A percentile compares a stretch with the other conserved stretches of the same genome.
These are phyloP conservation scores for Taxidea taxus DNA, from an alignment of 2,113 vertebrate genomes.

Conservation along the genomic window DNA sequence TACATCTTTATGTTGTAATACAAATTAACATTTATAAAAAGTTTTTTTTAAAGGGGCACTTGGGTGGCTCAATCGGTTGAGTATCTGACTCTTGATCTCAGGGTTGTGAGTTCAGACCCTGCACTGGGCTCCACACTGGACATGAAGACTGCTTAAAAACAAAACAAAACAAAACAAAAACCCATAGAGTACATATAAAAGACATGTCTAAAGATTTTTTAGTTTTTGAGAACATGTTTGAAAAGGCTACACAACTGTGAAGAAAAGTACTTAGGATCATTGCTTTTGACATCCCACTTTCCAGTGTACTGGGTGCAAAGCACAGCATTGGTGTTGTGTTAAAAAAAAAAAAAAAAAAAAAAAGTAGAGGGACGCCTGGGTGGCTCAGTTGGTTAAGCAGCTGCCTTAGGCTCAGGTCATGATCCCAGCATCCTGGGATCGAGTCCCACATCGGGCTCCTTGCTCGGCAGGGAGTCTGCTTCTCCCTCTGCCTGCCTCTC, in stretches of 20 bases:
- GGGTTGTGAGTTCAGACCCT: background rate
- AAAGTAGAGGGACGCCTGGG: background rate
- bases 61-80: background rate
- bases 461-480: too few relatives aligned
- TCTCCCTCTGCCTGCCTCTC: too few relatives aligned
- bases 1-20: background rate
- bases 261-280: background rate
- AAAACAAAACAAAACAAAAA: background rate
- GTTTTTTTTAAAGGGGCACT: background rate
- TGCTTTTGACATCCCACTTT: background rate
- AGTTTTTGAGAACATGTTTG: background rate
- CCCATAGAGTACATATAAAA: background rate
- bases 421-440: too few relatives aligned
- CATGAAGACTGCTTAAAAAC: background rate
- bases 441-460: too few relatives aligned
- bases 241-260: background rate
- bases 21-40: background rate
- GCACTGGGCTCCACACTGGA: background rate
- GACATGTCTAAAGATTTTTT: background rate
- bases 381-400: too few relatives aligned
- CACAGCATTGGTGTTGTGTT: background rate
- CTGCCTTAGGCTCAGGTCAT: too few relatives aligned
- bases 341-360: slow-evolving; percentile 42
- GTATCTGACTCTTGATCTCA: background rate
- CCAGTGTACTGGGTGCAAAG: background rate